Conservation (phyloP, 2,888 invertebrate species). For the Salticus scenicus region DNA sequence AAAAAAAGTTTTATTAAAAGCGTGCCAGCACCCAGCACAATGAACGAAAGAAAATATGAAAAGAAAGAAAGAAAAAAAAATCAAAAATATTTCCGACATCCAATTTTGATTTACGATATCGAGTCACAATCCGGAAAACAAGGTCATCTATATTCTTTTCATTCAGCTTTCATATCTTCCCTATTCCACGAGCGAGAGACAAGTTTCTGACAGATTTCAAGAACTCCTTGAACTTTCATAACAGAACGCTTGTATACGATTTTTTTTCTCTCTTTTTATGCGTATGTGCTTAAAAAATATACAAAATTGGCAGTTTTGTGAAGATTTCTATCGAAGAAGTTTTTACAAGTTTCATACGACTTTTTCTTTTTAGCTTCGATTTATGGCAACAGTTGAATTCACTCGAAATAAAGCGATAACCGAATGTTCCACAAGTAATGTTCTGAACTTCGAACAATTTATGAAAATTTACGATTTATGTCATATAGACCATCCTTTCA, state of each 20-base stretch:
- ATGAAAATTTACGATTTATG: too few species aligned
- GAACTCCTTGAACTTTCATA: background rate
- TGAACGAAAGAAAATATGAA: slow-evolving; percentile 23
- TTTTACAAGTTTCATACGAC: too few species aligned
- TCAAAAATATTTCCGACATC: slow-evolving; percentile 36
- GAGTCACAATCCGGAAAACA: slow-evolving; percentile 41
- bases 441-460: too few species aligned
- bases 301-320: too few species aligned
- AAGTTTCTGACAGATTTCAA: slow-evolving; percentile 18
- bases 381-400: too few species aligned
- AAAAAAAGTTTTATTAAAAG: slow-evolving; percentile 7
- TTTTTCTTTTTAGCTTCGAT: too few species aligned
- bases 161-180: slow-evolving; percentile 25
- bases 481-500: too few species aligned
- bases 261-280: too few species aligned
- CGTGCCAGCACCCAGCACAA: background rate
- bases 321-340: too few species aligned
- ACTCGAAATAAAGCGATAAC: too few species aligned
- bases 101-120: slow-evolving; percentile 36
- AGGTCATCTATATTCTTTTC: slow-evolving; percentile 55
- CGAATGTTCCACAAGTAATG: too few species aligned
- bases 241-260: background rate
- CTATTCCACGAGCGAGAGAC: background rate
- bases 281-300: too few species aligned
- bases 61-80: slow-evolving; percentile 21